Evolutionary conservation across 2,113 vertebrate species (phyloP).

Genomic region (Mola mola): DNA sequence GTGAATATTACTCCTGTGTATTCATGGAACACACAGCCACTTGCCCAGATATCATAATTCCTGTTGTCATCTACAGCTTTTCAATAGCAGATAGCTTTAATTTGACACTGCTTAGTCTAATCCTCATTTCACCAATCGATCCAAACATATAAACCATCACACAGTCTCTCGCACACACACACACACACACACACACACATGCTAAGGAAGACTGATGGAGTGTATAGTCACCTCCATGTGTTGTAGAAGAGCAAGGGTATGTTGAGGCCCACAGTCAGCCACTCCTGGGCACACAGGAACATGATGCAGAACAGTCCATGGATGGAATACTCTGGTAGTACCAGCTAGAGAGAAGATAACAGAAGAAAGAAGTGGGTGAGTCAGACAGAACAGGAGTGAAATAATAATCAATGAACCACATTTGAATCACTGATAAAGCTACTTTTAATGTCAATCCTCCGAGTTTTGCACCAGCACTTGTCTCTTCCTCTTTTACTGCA

Average conservation of each 20-base stretch:
- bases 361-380: constrained; percentile 7
- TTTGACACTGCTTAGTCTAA: no score
- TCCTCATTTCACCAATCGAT: neutral
- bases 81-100: no score
- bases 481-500: neutral
- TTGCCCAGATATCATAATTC: no score
- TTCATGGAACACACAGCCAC: no score
- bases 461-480: neutral
- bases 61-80: no score
- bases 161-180: constrained; percentile 2
- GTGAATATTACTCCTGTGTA: no score
- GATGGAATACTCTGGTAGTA: constrained; percentile 96
- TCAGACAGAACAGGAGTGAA: no score
- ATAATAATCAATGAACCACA: no score
- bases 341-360: constrained; percentile 81
- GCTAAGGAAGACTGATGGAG: neutral
- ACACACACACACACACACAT: neutral
- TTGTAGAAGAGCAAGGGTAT: constrained; percentile 96
- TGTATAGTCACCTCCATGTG: constrained; percentile 92
- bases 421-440: neutral
- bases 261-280: constrained; percentile 96
- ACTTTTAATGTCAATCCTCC: neutral
- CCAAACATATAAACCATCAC: neutral
- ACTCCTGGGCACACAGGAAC: constrained; percentile 97
- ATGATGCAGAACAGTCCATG: constrained; percentile 98